Evolutionary conservation across 2,888 invertebrate genomes (phyloP), one percentile per base, ranked within the genome.

Genomic region (Bugulina stolonifera): DNA sequence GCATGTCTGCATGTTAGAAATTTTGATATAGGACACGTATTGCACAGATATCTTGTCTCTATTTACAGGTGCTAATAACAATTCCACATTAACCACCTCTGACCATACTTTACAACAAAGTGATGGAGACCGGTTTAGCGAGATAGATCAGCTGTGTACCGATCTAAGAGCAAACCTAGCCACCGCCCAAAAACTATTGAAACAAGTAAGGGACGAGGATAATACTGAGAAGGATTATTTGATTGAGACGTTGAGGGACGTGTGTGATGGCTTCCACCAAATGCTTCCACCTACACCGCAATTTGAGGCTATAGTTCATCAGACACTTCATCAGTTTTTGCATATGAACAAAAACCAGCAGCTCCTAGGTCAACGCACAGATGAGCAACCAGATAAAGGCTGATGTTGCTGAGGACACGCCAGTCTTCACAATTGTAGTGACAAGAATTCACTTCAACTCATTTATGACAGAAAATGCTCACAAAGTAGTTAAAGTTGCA

Each of bases 291-390:
- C 64, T 3, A 64, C 64, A 32, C 25, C 64, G 10, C 64, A 64
- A 32, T 64, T 64, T 64, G 64, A 64, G 64, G 64, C 64, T 64
- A 64, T 64, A 2, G 64, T 64, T 5, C 64, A 64, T 34, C 64
- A 64, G n/a, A 64, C 64, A 14, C 14, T 64, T 2, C 64, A 64
- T n/a, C 64, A 64, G 32, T 64, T 64, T 32, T 32, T 64, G n/a
- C 64, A 32, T 29, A 64, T 64, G 64, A 64, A 64, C n/a, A 64
- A 64, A 64, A 64, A 22, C 18, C 64, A 64, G 27, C 25, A 32
- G 5, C 64, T 64, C 10, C n/a, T 64, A 32, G 32, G 32, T 5
- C 22, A 64, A 64, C 3, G 5, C 10, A 2, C 22, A 2, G 25
- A 27, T 1, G 32, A 27, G 10, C 32, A 64, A 32, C 10, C 64